Evolutionary conservation across 2,113 vertebrate genomes (phyloP).

Genomic region (Melanerpes aurifrons): DNA sequence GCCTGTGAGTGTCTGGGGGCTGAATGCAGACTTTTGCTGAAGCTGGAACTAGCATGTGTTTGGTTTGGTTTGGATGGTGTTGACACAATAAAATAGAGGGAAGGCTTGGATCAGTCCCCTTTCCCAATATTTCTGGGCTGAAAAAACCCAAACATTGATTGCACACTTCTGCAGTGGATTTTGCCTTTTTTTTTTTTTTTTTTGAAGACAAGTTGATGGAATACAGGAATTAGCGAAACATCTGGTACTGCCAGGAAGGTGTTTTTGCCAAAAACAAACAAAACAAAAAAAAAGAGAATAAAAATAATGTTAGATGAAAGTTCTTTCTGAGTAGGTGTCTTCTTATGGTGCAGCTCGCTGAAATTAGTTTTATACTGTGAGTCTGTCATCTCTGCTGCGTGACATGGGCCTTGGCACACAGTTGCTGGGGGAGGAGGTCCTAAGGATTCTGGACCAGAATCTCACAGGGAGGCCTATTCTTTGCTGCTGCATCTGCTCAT

Average conservation of each 20-base stretch:
- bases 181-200: not conserved
- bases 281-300: not conserved
- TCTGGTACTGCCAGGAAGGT: constrained; percentile 23
- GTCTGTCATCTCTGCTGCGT: constrained; percentile 20
- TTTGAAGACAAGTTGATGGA: not conserved
- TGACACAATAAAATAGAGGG: not conserved
- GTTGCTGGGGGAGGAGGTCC: not conserved
- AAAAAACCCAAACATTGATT: constrained; percentile 32
- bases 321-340: constrained; percentile 54
- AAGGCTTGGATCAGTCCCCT: not conserved
- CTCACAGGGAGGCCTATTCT: not conserved
- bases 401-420: not conserved
- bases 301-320: constrained; percentile 40
- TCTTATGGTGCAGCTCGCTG: constrained; percentile 32
- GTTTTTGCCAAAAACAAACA: not conserved
- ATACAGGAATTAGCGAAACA: constrained; percentile 13
- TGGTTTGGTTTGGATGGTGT: not conserved
- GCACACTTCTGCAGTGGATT: not conserved
- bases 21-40: not conserved
- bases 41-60: not conserved
- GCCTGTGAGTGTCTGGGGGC: not conserved
- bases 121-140: not conserved
- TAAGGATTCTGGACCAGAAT: not conserved
- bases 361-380: constrained; percentile 42
- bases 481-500: not conserved